Evolutionary conservation across 1,140 invertebrate species (phyloP).

Genomic region (Lepidurus arcticus): DNA sequence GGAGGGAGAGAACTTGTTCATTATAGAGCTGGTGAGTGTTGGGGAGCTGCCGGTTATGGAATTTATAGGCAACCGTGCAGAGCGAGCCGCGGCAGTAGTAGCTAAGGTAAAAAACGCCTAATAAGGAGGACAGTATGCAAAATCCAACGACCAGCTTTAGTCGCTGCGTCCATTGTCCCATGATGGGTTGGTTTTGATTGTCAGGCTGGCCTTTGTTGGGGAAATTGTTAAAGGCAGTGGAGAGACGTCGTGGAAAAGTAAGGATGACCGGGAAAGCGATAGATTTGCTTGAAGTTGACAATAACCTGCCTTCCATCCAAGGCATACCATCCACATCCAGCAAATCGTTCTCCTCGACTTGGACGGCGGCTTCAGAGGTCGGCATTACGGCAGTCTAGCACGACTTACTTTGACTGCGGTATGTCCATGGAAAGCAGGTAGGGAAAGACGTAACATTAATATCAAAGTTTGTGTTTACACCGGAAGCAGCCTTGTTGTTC

Average conservation of each 20-base stretch:
- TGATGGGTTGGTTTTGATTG: not conserved
- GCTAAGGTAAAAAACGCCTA: slow-evolving; percentile 20
- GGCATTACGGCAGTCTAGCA: not conserved
- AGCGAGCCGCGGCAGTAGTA: not conserved
- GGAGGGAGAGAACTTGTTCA: not conserved
- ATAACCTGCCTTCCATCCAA: not conserved
- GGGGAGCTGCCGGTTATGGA: not conserved
- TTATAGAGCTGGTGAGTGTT: not conserved
- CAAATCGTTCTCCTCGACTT: slow-evolving; percentile 21
- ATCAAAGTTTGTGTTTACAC: not conserved
- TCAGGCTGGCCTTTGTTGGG: not conserved
- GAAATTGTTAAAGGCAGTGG: not conserved
- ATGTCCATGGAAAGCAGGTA: not conserved
- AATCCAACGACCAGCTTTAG: slow-evolving; percentile 4
- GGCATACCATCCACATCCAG: slow-evolving; percentile 20
- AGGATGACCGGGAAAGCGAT: not conserved
- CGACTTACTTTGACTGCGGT: not conserved
- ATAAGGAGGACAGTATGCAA: not conserved
- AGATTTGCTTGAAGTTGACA: not conserved
- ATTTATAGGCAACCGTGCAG: slow-evolving; percentile 16
- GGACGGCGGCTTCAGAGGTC: slow-evolving; percentile 20
- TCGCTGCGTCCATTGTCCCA: not conserved
- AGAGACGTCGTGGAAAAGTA: not conserved
- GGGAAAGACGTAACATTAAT: not conserved
- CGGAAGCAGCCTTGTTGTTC: not conserved